Conservation (phyloP, 2,797 vertebrate genomes). For the Glossophaga mutica region DNA sequence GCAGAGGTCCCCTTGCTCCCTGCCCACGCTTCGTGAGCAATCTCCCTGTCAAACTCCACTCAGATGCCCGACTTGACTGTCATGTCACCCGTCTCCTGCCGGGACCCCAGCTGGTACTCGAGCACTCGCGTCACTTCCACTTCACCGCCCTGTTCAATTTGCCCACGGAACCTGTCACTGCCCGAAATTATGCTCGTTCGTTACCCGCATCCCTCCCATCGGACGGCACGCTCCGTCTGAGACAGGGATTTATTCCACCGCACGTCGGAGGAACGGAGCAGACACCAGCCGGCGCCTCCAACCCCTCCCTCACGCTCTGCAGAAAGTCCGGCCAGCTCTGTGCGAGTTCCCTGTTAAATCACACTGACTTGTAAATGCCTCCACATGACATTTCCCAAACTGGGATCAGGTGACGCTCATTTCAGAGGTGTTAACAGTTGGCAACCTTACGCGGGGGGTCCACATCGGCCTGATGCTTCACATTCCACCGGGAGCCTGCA, state of each 20-base stretch:
- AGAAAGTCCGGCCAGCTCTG: slow-evolving; percentile 4
- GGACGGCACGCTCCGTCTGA: neutral
- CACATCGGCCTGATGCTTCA: neutral
- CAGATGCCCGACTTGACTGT: neutral
- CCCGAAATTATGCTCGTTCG: neutral
- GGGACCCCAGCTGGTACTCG: too few species aligned
- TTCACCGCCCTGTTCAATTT: neutral
- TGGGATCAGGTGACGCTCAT: neutral
- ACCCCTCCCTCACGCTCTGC: neutral
- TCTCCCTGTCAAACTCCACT: neutral
- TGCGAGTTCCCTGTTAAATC: neutral
- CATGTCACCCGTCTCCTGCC: neutral
- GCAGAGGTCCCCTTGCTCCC: neutral
- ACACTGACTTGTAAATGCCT: slow-evolving; percentile 67
- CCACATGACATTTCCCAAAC: slow-evolving; percentile 56
- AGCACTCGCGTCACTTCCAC: neutral
- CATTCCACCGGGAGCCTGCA: neutral
- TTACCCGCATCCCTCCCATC: neutral
- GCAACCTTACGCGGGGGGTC: neutral
- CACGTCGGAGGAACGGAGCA: neutral
- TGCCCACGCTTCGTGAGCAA: neutral
- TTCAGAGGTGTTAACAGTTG: slow-evolving; percentile 48
- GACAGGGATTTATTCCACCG: neutral
- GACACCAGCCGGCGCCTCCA: neutral
- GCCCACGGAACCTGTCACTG: neutral